Base-by-base conservation (phyloP, 2,797 vertebrate species). In the Ciconia nigra region DNA sequence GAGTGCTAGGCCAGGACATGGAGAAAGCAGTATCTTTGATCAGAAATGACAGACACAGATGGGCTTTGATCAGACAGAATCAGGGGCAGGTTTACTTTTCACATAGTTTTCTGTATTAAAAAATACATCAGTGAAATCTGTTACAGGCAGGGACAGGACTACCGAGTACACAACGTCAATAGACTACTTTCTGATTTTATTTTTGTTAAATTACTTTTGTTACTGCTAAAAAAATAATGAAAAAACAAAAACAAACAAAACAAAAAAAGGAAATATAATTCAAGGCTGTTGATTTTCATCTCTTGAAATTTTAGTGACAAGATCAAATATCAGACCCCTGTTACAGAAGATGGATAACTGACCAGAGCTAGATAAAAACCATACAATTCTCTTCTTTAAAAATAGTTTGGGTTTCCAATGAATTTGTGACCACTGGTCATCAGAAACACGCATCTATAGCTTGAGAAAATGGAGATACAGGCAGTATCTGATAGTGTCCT, bases 61-160 rank as follows among this genome's bases (percentile, higher is more conserved):
- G 97, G 86, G 97, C 89, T 95, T 96, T 51, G 94, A 95, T 95
- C 95, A 96, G 93, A 98, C 97, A 98, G 96, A 98, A 98, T 66
- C 31, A 93, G 95, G 97, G 97, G 96, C 89, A 97, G 96, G 92
- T 97, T 98, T 97, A 98, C 97, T 97, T 97, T 97, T 97, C 97
- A 98, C 97, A 98, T 90, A 97, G 84, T 97, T 97, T 96, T 98
- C 96, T 97, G 98, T 98, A 98, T 98, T 97, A 98, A 98, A 97
- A 98, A 98, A 98, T 97, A 98, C 97, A 98, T 96, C 94, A 93
- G 98, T 97, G 96, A 98, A 96, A 97, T 98, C 96, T 97, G 97
- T 98, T 98, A 98, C 98, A 98, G 96, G 98, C 98, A 98, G 97
- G 97, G 97, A 98, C 96, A 98, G 97, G 98, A 98, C 95, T 96